These are phyloP conservation scores for Poecilia picta DNA, from an alignment of 2,797 vertebrate species.

Conservation along the genomic window DNA sequence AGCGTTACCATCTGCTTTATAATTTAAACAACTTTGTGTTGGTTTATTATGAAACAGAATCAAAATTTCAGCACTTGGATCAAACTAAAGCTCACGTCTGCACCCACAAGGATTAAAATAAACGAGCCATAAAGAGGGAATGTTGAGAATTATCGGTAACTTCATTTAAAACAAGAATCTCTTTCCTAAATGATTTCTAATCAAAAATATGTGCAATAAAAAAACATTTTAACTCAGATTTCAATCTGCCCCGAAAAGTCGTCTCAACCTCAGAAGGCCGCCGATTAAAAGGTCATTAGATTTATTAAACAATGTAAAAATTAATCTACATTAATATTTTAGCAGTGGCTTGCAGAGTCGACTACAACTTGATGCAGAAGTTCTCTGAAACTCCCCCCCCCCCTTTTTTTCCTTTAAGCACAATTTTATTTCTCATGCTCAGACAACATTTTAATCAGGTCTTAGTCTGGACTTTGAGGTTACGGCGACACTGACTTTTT, in stretches of 20 bases:
- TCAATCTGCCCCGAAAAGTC: not conserved
- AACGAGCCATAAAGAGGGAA: not conserved
- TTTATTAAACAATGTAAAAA: not conserved
- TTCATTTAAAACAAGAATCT: not conserved
- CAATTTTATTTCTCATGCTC: not conserved
- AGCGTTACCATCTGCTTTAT: not conserved
- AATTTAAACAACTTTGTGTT: not conserved
- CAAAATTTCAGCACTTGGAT: not conserved
- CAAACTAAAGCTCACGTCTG: not conserved
- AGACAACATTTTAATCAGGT: not conserved
- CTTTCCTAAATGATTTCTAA: not conserved
- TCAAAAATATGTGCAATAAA: not conserved
- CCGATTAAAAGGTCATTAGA: not conserved
- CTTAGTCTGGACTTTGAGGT: not conserved
- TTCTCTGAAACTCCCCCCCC: not conserved
- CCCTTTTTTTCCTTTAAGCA: not conserved
- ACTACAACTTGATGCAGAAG: not conserved
- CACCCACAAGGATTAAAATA: not conserved
- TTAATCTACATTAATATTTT: not conserved
- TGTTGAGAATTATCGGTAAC: not conserved
- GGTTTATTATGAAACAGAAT: not conserved
- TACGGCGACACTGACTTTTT: not conserved
- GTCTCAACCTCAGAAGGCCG: not conserved
- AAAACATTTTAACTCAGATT: not conserved
- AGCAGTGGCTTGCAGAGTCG: not conserved